Conservation (phyloP, 2,888 invertebrate genomes). For the Chymomyza caudatula region DNA sequence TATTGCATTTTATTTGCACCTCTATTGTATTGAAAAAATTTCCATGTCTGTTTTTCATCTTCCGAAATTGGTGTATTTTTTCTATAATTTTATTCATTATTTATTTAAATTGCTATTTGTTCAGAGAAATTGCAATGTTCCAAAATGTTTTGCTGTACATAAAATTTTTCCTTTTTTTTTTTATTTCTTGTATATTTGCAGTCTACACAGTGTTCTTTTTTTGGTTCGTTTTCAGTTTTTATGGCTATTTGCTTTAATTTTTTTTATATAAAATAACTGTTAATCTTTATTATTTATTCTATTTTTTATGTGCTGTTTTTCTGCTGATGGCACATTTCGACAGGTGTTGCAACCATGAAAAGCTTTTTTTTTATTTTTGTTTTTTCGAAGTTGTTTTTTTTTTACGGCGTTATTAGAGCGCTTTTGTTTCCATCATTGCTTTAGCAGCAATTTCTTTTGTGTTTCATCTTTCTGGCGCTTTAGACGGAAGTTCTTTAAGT, state of each 20-base stretch:
- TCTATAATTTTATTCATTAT: conserved; percentile 18
- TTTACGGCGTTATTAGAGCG: not conserved
- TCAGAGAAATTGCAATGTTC: conserved; percentile 6
- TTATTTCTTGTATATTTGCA: conserved; percentile 18
- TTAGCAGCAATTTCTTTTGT: not conserved
- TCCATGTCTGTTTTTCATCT: not conserved
- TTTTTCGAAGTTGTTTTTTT: not conserved
- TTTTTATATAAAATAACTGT: conserved; percentile 19
- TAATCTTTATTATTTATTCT: conserved; percentile 18
- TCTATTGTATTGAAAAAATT: no score
- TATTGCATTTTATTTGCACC: no score
- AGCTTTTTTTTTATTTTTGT: not conserved
- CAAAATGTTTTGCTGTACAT: not conserved
- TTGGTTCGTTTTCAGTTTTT: conserved; percentile 14
- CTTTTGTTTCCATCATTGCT: not conserved
- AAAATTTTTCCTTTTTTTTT: conserved; percentile 12
- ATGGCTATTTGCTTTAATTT: conserved; percentile 16
- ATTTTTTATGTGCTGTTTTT: conserved; percentile 22
- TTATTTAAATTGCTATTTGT: conserved; percentile 45
- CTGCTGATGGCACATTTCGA: conserved; percentile 49
- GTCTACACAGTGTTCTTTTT: not conserved
- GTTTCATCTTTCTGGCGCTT: no score
- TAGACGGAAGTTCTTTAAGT: not conserved
- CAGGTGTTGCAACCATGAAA: conserved; percentile 54
- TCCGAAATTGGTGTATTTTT: not conserved